Evolutionary conservation across 2,113 vertebrate species (phyloP).

Genomic region (Arothron firmamentum): DNA sequence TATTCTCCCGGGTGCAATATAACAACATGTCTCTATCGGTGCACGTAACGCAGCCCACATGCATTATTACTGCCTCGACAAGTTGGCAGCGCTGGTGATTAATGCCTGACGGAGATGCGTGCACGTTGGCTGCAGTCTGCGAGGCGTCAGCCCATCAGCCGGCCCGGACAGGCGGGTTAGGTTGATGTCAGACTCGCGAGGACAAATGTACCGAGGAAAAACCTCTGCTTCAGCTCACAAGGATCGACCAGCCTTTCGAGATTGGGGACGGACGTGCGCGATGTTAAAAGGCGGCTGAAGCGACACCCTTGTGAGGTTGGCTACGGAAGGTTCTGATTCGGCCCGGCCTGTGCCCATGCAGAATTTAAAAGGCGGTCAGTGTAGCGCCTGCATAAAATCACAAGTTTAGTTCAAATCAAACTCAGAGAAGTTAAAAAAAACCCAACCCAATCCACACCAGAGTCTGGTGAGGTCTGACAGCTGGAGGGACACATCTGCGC

Average conservation of each 20-base stretch:
- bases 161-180: slow-evolving; percentile 1
- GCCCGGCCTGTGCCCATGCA: slow-evolving; percentile 19
- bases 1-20: slow-evolving; percentile 24
- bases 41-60: slow-evolving; percentile 12
- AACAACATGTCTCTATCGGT: slow-evolving; percentile 38
- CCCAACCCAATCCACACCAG: not conserved
- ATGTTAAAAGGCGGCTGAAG: no score
- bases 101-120: slow-evolving; percentile 25
- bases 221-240: no score
- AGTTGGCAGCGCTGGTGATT: slow-evolving; percentile 33
- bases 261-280: no score
- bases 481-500: slow-evolving; percentile 16
- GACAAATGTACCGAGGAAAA: no score
- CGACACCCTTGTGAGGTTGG: no score
- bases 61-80: slow-evolving; percentile 36
- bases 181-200: no score
- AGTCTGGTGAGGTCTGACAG: slow-evolving; percentile 7
- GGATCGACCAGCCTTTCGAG: no score
- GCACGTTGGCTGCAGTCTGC: slow-evolving; percentile 22
- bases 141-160: slow-evolving; percentile 21
- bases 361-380: slow-evolving; percentile 50
- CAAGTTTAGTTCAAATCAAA: slow-evolving; percentile 16
- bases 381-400: slow-evolving; percentile 47
- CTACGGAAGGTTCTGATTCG: no score
- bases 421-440: no score